Evolutionary conservation across 2,888 invertebrate genomes (phyloP), one percentile per base, ranked within the genome.

Genomic region (Melinaea menophilus): DNA sequence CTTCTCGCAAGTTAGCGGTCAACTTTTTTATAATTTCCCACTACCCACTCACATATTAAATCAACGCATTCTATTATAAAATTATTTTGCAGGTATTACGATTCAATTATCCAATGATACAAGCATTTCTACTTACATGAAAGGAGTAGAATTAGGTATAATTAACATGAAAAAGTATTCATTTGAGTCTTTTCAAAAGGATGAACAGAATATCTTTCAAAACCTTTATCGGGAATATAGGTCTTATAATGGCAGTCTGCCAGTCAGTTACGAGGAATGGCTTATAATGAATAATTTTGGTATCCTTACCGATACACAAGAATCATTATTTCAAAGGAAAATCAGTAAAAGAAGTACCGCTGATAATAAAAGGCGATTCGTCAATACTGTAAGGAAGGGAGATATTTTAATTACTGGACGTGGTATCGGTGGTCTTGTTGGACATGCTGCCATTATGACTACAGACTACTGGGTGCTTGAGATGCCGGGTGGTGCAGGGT

Each of bases 131-230:
- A 69, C 71, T 34, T 82, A 83, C 75, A 74, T 70, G 67, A 71
- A 70, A 55, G 81, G 79, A 59, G 75, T 87, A 72, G 75, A 76
- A 67, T 72, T 75, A 78, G 82, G 82, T 71, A 81, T 85, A 77
- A 86, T 87, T 69, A 79, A 83, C 80, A 76, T 75, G 47, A 74
- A 81, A 75, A 85, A 85, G 76, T 85, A 86, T 74, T 65, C 76
- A 58, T 76, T 82, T 34, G 69, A 78, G 73, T 71, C 78, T 12
- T 86, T 86, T 70, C 73, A 74, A 62, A 75, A 69, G 62, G 80
- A 85, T 67, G 84, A 84, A 73, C 72, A 69, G 71, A 79, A 77
- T 60, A 71, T 83, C 71, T 86, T 84, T 64, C 80, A 77, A 73
- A 77, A 80, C 69, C 68, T 79, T 67, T 83, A 77, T 69, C 67